Evolutionary conservation across 2,113 vertebrate species (phyloP).

Genomic region (Notarius quadriscutis): DNA sequence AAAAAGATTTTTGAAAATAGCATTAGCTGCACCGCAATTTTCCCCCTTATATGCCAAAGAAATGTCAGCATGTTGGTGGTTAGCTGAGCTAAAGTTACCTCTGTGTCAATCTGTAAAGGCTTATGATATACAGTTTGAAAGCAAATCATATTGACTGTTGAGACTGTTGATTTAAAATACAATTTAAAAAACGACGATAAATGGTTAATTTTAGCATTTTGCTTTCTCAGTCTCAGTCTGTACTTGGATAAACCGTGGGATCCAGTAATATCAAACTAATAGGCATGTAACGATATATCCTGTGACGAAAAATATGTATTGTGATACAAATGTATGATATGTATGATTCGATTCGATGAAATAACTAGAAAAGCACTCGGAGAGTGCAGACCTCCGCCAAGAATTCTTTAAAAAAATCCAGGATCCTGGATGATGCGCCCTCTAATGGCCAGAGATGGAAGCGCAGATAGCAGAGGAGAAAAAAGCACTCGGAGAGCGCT

Average conservation of each 20-base stretch:
- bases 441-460: too few species aligned
- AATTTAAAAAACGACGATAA: neutral
- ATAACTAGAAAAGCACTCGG: too few species aligned
- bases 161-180: neutral
- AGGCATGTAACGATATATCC: too few species aligned
- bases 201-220: neutral
- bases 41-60: neutral
- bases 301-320: too few species aligned
- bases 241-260: neutral
- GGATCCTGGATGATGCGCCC: too few species aligned
- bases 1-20: neutral
- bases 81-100: neutral
- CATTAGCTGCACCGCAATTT: neutral
- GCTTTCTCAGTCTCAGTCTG: neutral
- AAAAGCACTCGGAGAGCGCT: too few species aligned
- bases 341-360: too few species aligned
- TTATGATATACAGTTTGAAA: neutral
- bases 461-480: too few species aligned
- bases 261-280: neutral
- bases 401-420: too few species aligned
- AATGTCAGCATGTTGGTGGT: neutral
- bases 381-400: too few species aligned
- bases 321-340: too few species aligned
- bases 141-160: neutral
- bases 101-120: neutral